Conservation (phyloP, 2,888 invertebrate species). For the Drosophila flavopinicola region DNA sequence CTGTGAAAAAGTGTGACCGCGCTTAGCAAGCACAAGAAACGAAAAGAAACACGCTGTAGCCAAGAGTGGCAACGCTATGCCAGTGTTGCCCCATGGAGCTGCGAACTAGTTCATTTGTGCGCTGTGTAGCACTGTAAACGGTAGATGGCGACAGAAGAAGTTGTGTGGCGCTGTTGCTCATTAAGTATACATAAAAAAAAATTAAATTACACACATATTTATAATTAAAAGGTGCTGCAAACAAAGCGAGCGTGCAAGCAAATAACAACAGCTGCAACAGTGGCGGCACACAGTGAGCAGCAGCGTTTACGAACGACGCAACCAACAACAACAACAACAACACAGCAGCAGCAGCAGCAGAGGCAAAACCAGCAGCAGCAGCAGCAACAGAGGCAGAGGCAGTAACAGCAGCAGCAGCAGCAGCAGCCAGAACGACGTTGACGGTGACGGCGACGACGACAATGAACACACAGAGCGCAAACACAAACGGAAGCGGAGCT, state of each 20-base stretch:
- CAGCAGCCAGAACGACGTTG: slow-evolving; percentile 55
- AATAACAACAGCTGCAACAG: slow-evolving; percentile 31
- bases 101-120: slow-evolving; percentile 41
- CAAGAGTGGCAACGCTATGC: slow-evolving; percentile 26
- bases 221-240: slow-evolving; percentile 51
- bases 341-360: slow-evolving; percentile 25
- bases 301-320: slow-evolving; percentile 28
- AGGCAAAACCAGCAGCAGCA: slow-evolving; percentile 26
- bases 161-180: slow-evolving; percentile 65
- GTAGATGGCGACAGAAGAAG: slow-evolving; percentile 57
- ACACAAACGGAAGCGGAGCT: slow-evolving; percentile 63
- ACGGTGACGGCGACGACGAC: slow-evolving; percentile 58
- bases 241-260: slow-evolving; percentile 39
- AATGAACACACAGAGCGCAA: slow-evolving; percentile 64
- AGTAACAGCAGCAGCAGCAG: slow-evolving; percentile 23
- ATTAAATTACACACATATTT: slow-evolving; percentile 72
- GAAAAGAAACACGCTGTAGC: not conserved
- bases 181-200: slow-evolving; percentile 76
- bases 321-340: slow-evolving; percentile 20
- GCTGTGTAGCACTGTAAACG: slow-evolving; percentile 48
- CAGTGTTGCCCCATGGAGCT: not conserved
- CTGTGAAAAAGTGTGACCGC: slow-evolving; percentile 24
- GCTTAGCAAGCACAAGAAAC: not conserved
- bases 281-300: slow-evolving; percentile 41
- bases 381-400: slow-evolving; percentile 30